These are phyloP conservation scores for Crocodylus rhombifer DNA, from an alignment of 2,797 vertebrate species.

Conservation along the genomic window DNA sequence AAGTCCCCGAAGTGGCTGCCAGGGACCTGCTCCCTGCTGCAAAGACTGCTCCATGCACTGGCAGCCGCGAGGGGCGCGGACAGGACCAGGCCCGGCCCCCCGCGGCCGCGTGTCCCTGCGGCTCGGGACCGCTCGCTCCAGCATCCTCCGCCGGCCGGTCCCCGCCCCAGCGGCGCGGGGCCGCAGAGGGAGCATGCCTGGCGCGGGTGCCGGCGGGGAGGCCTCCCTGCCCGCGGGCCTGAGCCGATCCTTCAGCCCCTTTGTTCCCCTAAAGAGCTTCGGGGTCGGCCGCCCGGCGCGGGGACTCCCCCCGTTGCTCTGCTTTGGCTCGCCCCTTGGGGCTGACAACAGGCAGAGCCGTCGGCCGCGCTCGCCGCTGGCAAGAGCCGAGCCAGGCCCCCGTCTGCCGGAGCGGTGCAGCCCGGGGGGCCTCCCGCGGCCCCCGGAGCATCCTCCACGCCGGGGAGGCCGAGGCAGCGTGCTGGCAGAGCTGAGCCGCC, in stretches of 20 bases:
- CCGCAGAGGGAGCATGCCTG: background rate
- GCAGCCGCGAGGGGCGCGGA: too few relatives aligned
- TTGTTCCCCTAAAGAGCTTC: background rate
- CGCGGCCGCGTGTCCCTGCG: too few relatives aligned
- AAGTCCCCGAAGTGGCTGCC: too few relatives aligned
- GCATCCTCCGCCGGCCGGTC: background rate
- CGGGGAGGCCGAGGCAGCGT: too few relatives aligned
- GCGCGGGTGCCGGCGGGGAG: background rate
- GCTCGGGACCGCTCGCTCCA: background rate
- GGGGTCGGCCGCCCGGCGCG: fast-evolving
- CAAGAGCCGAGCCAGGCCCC: background rate
- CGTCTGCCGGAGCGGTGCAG: too few relatives aligned
- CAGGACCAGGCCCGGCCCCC: too few relatives aligned
- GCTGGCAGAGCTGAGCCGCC: too few relatives aligned
- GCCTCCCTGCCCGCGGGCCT: background rate
- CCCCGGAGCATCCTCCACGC: background rate
- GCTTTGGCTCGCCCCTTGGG: background rate
- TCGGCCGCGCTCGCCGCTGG: background rate
- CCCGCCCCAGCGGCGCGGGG: background rate
- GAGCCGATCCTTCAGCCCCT: background rate
- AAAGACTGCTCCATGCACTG: too few relatives aligned
- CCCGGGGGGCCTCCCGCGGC: too few relatives aligned
- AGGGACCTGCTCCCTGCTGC: too few relatives aligned
- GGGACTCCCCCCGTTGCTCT: background rate
- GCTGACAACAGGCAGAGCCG: fast-evolving